Base-by-base conservation (phyloP, 2,113 vertebrate genomes). In the Talpa occidentalis region DNA sequence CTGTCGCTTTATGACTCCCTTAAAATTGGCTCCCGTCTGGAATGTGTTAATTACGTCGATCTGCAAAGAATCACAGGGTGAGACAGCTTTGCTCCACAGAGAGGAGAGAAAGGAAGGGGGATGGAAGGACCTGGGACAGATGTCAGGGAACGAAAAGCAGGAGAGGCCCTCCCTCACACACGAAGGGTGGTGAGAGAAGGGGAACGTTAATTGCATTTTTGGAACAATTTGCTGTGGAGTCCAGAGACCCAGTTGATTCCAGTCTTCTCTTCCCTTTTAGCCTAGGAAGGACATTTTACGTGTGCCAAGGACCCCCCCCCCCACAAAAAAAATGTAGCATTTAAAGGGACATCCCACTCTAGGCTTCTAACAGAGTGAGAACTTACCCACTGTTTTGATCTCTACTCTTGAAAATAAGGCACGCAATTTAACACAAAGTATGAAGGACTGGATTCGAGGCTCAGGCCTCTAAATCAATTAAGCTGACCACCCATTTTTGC, bases 11-110 rank as follows among this genome's bases (percentile, higher is more conserved):
- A 99, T 98, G 97, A 99, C 99, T 97, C 99, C 99, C 91, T 99
- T 99, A 98, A 98, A 97, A 98, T 99, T 99, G 92, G 99, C 99
- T 98, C 99, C 99, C 97, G 99, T 99, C 99, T 99, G 99, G 99
- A 99, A 99, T 99, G 99, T 99, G 98, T 99, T 99, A 99, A 99
- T 99, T 99, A 99, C 99, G 98, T 99, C 99, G 99, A 99, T 99
- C 99, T 99, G 99, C 97, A 99, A 99, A 99, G 99, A 99, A 99
- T 97, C 99, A 99, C 98, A 99, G 97, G 99, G 98, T 98, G 98
- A 99, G 98, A 99, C 97, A 98, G 98, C 97, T 42, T 98, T 94
- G 94, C 97, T 98, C 97, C 81, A 95, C 54, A 95, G 82, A 95
- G 64, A 95, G 97, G 77, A 91, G 76, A 88, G 42, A 67, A 95